Evolutionary conservation across 2,888 invertebrate species (phyloP).

Genomic region (Dasypogon diadema): DNA sequence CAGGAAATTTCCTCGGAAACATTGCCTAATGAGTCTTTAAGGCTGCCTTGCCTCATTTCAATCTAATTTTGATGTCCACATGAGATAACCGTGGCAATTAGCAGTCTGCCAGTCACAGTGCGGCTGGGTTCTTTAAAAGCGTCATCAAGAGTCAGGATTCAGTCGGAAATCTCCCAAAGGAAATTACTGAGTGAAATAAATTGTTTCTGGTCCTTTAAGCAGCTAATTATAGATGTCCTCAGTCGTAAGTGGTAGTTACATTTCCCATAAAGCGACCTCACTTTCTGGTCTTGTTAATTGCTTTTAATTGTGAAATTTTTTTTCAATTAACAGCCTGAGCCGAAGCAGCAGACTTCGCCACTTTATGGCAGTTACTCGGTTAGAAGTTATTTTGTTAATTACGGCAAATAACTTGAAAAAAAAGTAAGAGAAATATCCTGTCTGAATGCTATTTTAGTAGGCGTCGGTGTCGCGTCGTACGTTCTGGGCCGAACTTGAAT

Average conservation of each 20-base stretch:
- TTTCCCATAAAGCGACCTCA: not conserved
- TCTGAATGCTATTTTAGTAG: not conserved
- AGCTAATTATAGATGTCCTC: conserved; percentile 30
- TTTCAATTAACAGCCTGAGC: conserved; percentile 10
- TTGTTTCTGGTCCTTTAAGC: conserved; percentile 28
- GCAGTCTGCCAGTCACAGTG: conserved; percentile 25
- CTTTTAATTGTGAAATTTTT: conserved; percentile 29
- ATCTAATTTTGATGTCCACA: conserved; percentile 5
- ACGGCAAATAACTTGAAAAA: conserved; percentile 1
- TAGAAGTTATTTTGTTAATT: conserved; percentile 36
- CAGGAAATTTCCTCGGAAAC: not conserved
- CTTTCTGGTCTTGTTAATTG: conserved; percentile 20
- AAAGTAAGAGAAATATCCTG: not conserved
- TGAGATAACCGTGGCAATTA: conserved; percentile 19
- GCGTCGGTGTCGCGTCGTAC: not conserved
- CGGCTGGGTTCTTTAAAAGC: not conserved
- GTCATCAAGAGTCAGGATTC: not conserved
- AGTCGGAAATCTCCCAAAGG: conserved; percentile 4
- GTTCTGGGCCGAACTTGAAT: not conserved
- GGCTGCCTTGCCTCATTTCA: not conserved
- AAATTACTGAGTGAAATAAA: conserved; percentile 21
- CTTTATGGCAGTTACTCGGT: not conserved
- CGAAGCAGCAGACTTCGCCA: not conserved
- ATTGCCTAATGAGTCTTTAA: not conserved
- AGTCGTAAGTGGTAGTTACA: conserved; percentile 2